Evolutionary conservation across 2,113 vertebrate genomes (phyloP).

Genomic region (Telmatochromis sp.): DNA sequence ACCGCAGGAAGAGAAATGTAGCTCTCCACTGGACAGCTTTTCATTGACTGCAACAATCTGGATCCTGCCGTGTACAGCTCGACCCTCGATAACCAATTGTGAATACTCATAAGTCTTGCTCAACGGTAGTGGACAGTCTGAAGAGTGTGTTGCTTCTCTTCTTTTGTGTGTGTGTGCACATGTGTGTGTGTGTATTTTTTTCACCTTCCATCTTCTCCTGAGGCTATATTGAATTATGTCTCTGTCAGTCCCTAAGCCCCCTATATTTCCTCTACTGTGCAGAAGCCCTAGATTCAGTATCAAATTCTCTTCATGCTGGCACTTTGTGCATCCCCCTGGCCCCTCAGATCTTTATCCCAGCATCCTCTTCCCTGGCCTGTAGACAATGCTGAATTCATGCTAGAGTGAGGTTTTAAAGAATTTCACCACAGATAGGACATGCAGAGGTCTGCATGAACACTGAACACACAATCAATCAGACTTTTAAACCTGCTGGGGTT

Average conservation of each 20-base stretch:
- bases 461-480: conserved; percentile 39
- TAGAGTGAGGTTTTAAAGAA: conserved; percentile 32
- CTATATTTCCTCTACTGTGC: conserved; percentile 63
- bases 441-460: neutral
- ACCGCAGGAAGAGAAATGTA: neutral
- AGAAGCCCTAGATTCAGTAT: conserved; percentile 61
- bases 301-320: conserved; percentile 65
- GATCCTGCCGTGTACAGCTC: conserved; percentile 31
- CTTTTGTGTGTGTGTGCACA: neutral
- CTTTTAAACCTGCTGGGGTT: neutral
- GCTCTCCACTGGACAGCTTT: conserved; percentile 9
- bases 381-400: conserved; percentile 53
- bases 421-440: conserved; percentile 29
- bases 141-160: neutral
- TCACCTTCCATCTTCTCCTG: conserved; percentile 42
- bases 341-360: conserved; percentile 65
- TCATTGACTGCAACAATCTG: conserved; percentile 40
- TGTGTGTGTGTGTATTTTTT: conserved; percentile 9
- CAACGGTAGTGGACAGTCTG: neutral
- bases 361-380: conserved; percentile 31
- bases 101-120: conserved; percentile 43
- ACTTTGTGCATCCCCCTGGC: conserved; percentile 56
- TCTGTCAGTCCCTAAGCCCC: conserved; percentile 68
- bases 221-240: conserved; percentile 70
- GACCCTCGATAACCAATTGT: conserved; percentile 42